Conservation (phyloP, 2,113 vertebrate genomes). For the Odontesthes bonariensis region DNA sequence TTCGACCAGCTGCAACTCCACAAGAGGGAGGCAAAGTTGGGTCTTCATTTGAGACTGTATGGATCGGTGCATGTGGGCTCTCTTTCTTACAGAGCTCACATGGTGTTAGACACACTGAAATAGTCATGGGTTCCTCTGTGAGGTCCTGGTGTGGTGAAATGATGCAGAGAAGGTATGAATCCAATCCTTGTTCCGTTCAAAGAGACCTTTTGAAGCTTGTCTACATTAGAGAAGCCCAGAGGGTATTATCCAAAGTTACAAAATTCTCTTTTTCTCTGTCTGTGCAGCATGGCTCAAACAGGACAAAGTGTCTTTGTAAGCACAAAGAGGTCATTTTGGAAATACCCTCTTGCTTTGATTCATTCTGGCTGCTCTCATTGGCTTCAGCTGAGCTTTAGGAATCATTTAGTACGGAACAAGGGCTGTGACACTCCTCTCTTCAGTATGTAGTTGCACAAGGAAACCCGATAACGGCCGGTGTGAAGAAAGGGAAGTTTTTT, state of each 20-base stretch:
- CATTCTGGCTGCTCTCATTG: neutral
- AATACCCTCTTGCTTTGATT: neutral
- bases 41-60: conserved; percentile 76
- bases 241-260: neutral
- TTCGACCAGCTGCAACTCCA: conserved; percentile 76
- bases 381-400: neutral
- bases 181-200: neutral
- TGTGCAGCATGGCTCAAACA: neutral
- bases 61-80: neutral
- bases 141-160: no score
- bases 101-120: neutral
- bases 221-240: neutral
- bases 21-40: conserved; percentile 82
- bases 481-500: neutral
- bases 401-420: neutral
- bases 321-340: conserved; percentile 2
- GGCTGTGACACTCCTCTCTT: neutral
- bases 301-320: neutral
- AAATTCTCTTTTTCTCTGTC: neutral
- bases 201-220: neutral
- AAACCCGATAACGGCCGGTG: neutral
- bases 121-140: neutral
- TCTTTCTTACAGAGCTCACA: neutral
- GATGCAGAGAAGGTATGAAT: neutral
- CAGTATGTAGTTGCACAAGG: neutral